Base-by-base conservation (phyloP, 2,888 invertebrate species). In the Melinopterus prodromus region DNA sequence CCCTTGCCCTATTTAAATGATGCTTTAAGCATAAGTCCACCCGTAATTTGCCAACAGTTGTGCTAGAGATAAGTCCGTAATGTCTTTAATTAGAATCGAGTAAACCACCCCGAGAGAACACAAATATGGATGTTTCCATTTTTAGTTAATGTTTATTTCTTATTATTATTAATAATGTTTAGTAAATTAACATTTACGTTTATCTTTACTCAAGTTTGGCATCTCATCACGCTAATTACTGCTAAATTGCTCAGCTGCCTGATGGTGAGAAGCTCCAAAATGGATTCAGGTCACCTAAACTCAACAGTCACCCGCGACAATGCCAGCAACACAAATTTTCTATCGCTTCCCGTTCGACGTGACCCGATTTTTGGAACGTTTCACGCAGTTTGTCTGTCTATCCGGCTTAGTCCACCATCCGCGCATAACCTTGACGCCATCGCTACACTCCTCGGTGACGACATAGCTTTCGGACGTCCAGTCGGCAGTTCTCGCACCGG, bases 401-500 rank as follows among this genome's bases (percentile, higher is more conserved):
- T 74, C 36, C 7, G 70, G 69, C 69, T 74, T 77, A 16, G 37
- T 79, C 71, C 74, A 37, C 75, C 77, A 38, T 80, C 77, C 78
- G 75, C 70, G 36, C 38, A 26, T 53, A 79, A 79, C 74, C 78
- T 80, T 79, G 80, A 76, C 69, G 71, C 53, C 77, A 77, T n/a
- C 74, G 74, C 74, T 74, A 53, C 53, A 53, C 53, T 53, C 53
- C 77, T 77, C 76, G 77, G 79, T 77, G 77, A 77, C 77, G 77
- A 77, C 77, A 77, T 53, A 7, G 38, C 53, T 69, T 36, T 53
- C 53, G 53, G 78, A 71, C 74, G 78, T 69, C 70, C 82, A 53
- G 77, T 84, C 84, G 84, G 83, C 72, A 77, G 80, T 77, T 81
- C 80, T 82, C 83, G 84, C 80, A 78, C 78, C 79, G 80, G 71